Base-by-base conservation (phyloP, 2,888 invertebrate genomes). In the Sinodicranocentrus sp. region DNA sequence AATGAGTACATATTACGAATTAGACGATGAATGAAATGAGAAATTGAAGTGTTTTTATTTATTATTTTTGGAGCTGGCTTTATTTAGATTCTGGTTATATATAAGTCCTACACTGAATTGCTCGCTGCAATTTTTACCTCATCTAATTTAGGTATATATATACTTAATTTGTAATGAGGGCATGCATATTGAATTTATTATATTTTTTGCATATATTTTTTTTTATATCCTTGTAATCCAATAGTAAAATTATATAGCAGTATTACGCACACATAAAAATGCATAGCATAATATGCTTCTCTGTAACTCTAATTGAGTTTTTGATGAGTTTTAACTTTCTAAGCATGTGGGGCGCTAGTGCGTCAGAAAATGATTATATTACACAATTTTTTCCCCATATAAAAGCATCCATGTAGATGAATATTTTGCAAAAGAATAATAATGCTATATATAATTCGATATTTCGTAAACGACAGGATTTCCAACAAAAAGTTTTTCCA, bases 101-200 rank as follows among this genome's bases (percentile, higher is more conserved):
- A n/a, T n/a, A n/a, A n/a, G n/a, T n/a, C n/a, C n/a, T n/a, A n/a
- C n/a, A n/a, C n/a, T n/a, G n/a, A n/a, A n/a, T n/a, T n/a, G n/a
- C n/a, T n/a, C n/a, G n/a, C n/a, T n/a, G n/a, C n/a, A n/a, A n/a
- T n/a, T n/a, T n/a, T n/a, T n/a, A n/a, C n/a, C n/a, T n/a, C n/a
- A n/a, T n/a, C n/a, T n/a, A n/a, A n/a, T n/a, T n/a, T n/a, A n/a
- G n/a, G n/a, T n/a, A n/a, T n/a, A n/a, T n/a, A n/a, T n/a, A n/a
- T n/a, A n/a, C n/a, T n/a, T n/a, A n/a, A n/a, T n/a, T n/a, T n/a
- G n/a, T n/a, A n/a, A 59, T 59, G 59, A 26, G 59, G 25, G 59
- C 59, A 59, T 59, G 59, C 59, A 59, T n/a, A n/a, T 54, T 54
- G 54, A 54, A 19, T 54, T 54, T 54, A n/a, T n/a, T n/a, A n/a